Evolutionary conservation across 2,113 vertebrate genomes (phyloP).

Genomic region (Mormyrus iriodes): DNA sequence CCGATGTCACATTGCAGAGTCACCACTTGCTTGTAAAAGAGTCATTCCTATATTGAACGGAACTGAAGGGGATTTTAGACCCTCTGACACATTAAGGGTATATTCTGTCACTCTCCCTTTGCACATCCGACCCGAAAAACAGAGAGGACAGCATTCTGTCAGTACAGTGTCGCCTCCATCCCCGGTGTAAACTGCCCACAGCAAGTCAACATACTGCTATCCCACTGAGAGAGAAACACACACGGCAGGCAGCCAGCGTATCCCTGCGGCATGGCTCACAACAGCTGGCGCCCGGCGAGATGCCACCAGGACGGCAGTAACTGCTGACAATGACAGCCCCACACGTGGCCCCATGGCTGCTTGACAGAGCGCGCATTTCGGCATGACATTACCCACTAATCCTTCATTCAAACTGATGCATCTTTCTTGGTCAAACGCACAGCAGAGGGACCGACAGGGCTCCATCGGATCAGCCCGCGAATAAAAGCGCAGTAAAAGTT

Average conservation of each 20-base stretch:
- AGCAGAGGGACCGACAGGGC: not conserved
- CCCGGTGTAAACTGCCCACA: not conserved
- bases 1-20: not conserved
- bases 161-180: not conserved
- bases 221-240: not conserved
- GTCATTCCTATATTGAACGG: not conserved
- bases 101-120: not conserved
- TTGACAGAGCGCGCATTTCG: not conserved
- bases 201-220: not conserved
- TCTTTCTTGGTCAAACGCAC: not conserved
- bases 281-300: not conserved
- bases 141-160: not conserved
- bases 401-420: not conserved
- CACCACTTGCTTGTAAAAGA: not conserved
- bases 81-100: not conserved
- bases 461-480: not conserved
- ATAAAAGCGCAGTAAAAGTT: not conserved
- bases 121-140: not conserved
- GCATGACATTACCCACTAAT: not conserved
- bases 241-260: not conserved
- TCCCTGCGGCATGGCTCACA: not conserved
- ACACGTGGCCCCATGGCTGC: not conserved
- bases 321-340: not conserved
- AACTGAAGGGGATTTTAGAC: not conserved
- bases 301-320: not conserved